Evolutionary conservation across 2,113 vertebrate genomes (phyloP), one percentile per base, ranked within the genome.

Genomic region (Leucopsar rothschildi): DNA sequence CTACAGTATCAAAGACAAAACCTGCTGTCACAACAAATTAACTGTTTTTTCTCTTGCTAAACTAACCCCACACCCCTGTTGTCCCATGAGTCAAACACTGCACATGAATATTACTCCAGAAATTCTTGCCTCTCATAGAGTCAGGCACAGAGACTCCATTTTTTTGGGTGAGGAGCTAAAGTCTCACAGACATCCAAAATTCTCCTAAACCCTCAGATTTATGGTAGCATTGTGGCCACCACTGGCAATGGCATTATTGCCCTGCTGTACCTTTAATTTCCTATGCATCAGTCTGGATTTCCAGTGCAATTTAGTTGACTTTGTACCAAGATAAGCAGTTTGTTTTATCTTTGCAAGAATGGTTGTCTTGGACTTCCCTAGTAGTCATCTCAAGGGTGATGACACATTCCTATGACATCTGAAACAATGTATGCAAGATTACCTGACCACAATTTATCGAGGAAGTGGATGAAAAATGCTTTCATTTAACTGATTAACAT

Each of bases 401-500:
- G 80, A 70, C 95, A 96, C 93, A 93, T 95, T 93, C 95, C 57
- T 95, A 44, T 95, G 95, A 89, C 95, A 96, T 94, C 95, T 96
- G 94, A 92, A 96, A 95, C 96, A 97, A 91, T 91, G 90, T 75
- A 94, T 95, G 96, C 86, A 82, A 97, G 82, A 97, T 97, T 96
- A 97, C 91, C 96, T 97, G 96, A 88, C 84, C 96, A 92, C 97
- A 97, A 96, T 97, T 98, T 98, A 96, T 92, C 9, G 2, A 77
- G 42, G 88, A 97, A 97, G 87, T 95, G 93, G 93, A 97, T 98
- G 97, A 98, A 97, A 98, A 98, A 98, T 98, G 97, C 95, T 96
- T 98, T 98, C 94, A 97, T 98, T 97, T 97, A 97, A 97, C 97
- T 97, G 96, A 98, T 98, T 98, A 98, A 97, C 96, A 98, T 98